phyloP scores from a whole-genome alignment of 2,888 invertebrate genomes.

The Aphidius colemani region DNA sequence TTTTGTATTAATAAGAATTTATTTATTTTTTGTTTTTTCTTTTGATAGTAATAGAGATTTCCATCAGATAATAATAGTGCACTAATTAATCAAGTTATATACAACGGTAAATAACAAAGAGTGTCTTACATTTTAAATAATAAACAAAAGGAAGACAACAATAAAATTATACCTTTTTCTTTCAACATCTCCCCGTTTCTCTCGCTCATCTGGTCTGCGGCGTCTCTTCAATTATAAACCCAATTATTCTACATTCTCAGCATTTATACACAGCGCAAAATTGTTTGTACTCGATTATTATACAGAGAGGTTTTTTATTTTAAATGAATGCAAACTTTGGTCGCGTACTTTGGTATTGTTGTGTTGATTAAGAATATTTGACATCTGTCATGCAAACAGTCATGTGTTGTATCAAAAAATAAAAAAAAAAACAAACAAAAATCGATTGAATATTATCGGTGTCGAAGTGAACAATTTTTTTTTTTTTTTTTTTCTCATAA shows the following conservation, averaged over 20 bases:
- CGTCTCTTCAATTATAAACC: conserved; percentile 13
- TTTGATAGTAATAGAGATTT: conserved; percentile 56
- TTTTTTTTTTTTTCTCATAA: conserved; percentile 26
- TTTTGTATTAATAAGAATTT: conserved; percentile 58
- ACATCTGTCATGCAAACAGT: no score
- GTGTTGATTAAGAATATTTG: no score
- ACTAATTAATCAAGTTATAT: conserved; percentile 58
- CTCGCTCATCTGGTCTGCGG: conserved; percentile 11
- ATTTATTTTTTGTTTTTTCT: conserved; percentile 43
- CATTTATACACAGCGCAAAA: conserved; percentile 26
- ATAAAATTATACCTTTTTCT: conserved; percentile 35
- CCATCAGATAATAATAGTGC: conserved; percentile 54
- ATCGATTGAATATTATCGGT: conserved; percentile 12
- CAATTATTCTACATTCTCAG: conserved; percentile 12
- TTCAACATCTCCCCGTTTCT: conserved; percentile 24
- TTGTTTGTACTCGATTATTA: conserved; percentile 50
- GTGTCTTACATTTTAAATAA: conserved; percentile 31
- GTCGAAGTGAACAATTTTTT: conserved; percentile 12
- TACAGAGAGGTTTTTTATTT: conserved; percentile 43
- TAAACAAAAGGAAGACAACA: conserved; percentile 37
- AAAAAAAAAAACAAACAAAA: no score
- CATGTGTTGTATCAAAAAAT: no score
- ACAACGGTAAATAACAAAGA: conserved; percentile 58
- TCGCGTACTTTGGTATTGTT: no score
- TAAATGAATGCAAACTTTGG: not conserved